Evolutionary conservation across 1,140 invertebrate genomes (phyloP).

Genomic region (Lepidurus apus): DNA sequence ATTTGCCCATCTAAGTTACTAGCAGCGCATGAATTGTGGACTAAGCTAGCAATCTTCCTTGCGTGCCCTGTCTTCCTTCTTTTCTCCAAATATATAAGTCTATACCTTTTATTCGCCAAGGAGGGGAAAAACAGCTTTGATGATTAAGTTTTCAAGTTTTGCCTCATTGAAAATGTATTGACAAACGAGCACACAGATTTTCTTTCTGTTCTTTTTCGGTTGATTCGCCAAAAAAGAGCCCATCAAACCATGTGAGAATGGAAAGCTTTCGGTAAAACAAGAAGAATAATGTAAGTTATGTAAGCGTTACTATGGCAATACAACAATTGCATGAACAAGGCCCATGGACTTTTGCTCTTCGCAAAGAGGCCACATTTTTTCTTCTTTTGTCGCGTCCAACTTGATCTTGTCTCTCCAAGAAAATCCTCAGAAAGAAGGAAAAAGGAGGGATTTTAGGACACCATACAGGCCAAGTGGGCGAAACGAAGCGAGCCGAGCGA

Average conservation of each 20-base stretch:
- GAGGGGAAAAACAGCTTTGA: no score
- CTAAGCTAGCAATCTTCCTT: no score
- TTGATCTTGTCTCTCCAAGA: not conserved
- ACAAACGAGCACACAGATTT: slow-evolving; percentile 7
- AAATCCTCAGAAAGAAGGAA: no score
- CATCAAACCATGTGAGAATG: not conserved
- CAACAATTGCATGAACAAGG: not conserved
- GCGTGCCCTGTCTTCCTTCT: no score
- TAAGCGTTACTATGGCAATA: not conserved
- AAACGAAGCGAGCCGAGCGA: no score
- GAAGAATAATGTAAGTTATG: not conserved
- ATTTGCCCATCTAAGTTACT: no score
- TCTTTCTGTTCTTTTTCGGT: not conserved
- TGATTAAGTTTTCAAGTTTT: no score
- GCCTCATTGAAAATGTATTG: not conserved
- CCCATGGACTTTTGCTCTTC: not conserved
- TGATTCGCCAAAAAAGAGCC: not conserved
- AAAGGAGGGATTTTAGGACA: no score
- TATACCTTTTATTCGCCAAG: no score
- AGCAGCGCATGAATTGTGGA: no score
- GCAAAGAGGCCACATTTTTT: not conserved
- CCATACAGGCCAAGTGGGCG: no score
- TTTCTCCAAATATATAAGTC: no score
- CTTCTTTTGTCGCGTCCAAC: not conserved
- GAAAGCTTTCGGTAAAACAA: not conserved